phyloP scores from a whole-genome alignment of 1,140 invertebrate species.

The Aphaenogaster rudis region DNA sequence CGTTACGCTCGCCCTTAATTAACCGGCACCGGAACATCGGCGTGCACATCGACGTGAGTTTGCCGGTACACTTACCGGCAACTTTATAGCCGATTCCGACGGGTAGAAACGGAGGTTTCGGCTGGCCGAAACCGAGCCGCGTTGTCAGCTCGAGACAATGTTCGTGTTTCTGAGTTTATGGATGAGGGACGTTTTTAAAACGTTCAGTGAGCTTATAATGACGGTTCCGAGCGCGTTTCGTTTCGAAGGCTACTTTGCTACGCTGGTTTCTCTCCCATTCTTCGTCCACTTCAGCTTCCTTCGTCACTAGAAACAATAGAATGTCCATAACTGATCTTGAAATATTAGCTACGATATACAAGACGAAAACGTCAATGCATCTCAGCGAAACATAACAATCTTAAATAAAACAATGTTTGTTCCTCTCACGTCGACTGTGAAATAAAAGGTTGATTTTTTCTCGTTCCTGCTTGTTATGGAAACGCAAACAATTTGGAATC shows the following conservation, averaged over 20 bases:
- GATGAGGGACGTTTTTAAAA: slow-evolving; percentile 45
- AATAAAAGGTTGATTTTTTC: not conserved
- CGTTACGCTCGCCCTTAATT: slow-evolving; percentile 63
- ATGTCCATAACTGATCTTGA: not conserved
- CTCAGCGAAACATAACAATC: not conserved
- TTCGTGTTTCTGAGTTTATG: slow-evolving; percentile 65
- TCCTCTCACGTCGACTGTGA: not conserved
- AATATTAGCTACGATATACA: not conserved
- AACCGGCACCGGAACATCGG: slow-evolving; percentile 17
- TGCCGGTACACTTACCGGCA: slow-evolving; percentile 14
- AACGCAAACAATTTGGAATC: not conserved
- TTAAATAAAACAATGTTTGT: not conserved
- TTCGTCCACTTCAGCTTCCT: not conserved
- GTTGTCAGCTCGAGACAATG: slow-evolving; percentile 33
- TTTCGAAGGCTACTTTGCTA: not conserved
- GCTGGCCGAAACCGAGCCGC: not conserved
- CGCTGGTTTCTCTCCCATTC: not conserved
- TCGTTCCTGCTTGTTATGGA: not conserved
- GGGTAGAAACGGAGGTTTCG: not conserved
- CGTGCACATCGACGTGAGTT: slow-evolving; percentile 2
- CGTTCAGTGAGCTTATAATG: slow-evolving; percentile 46
- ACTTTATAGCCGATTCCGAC: slow-evolving; percentile 61
- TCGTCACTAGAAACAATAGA: not conserved
- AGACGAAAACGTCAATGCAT: not conserved
- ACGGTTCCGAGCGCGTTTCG: not conserved